Conservation (phyloP, 2,797 vertebrate species). For the Chloroceryle inda region DNA sequence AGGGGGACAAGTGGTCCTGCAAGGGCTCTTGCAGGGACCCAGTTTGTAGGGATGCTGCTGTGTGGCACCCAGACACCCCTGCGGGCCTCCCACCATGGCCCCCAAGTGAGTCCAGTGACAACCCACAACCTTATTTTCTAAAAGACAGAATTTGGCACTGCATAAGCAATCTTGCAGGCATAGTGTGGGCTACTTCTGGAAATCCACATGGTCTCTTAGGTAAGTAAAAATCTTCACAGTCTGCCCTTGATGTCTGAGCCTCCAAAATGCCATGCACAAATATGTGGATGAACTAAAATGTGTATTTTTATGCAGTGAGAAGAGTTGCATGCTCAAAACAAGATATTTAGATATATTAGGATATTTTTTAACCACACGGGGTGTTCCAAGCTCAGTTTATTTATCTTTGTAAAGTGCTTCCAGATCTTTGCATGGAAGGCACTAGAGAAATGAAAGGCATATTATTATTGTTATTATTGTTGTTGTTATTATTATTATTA, state of each 20-base stretch:
- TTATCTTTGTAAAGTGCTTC: conserved; percentile 67
- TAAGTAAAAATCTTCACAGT: conserved; percentile 11
- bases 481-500: conserved; percentile 68
- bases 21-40: neutral
- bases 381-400: conserved; percentile 68
- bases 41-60: neutral
- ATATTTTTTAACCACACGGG: conserved; percentile 58
- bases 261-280: neutral
- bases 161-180: neutral
- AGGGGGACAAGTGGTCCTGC: neutral
- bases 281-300: neutral
- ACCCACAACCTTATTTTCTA: neutral
- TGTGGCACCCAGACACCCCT: neutral
- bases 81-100: rapidly evolving
- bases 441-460: conserved; percentile 70
- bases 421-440: conserved; percentile 66
- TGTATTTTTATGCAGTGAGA: conserved; percentile 1
- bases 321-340: neutral
- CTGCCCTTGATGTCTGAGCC: neutral
- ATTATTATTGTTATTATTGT: conserved; percentile 60
- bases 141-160: neutral
- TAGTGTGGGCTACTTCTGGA: neutral
- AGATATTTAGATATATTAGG: conserved; percentile 42
- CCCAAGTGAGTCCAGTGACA: neutral
- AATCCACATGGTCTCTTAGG: neutral